Conservation (phyloP, 1,140 invertebrate species). For the Pseudomyrmex concolor region DNA sequence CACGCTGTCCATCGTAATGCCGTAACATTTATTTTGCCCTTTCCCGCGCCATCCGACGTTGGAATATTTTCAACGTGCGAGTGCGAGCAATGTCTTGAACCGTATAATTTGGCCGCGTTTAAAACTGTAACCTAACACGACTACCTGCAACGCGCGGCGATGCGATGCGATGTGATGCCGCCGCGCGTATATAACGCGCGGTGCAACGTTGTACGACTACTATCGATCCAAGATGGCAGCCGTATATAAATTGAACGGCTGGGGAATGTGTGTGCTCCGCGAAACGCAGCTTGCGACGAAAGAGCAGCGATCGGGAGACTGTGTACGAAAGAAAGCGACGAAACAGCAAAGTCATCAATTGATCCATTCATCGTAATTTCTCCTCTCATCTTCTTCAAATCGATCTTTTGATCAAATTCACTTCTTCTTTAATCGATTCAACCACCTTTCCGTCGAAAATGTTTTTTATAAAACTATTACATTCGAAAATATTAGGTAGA, state of each 20-base stretch:
- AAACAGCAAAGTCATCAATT: slow-evolving; percentile 24
- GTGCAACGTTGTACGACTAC: slow-evolving; percentile 76
- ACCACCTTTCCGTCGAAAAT: background rate
- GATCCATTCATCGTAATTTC: background rate
- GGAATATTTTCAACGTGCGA: slow-evolving; percentile 81
- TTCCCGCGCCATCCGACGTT: slow-evolving; percentile 78
- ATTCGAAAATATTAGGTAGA: background rate
- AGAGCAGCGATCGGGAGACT: slow-evolving; percentile 3
- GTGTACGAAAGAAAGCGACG: slow-evolving; percentile 23
- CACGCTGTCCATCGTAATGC: slow-evolving; percentile 80
- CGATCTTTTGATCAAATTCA: background rate
- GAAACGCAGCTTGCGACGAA: slow-evolving; percentile 32
- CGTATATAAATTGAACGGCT: slow-evolving; percentile 80
- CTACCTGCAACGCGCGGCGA: slow-evolving; percentile 69
- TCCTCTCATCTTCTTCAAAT: background rate
- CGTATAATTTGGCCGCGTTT: slow-evolving; percentile 82
- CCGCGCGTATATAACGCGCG: slow-evolving; percentile 65
- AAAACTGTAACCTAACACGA: slow-evolving; percentile 84
- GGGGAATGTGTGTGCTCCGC: slow-evolving; percentile 62
- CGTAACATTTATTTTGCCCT: slow-evolving; percentile 84
- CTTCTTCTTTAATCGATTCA: slow-evolving; percentile 1
- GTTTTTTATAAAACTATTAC: background rate
- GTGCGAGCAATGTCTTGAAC: slow-evolving; percentile 73
- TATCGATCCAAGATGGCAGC: slow-evolving; percentile 83
- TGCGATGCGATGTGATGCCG: slow-evolving; percentile 30